phyloP scores from a whole-genome alignment of 2,797 vertebrate genomes.

The Sylvia borin region DNA sequence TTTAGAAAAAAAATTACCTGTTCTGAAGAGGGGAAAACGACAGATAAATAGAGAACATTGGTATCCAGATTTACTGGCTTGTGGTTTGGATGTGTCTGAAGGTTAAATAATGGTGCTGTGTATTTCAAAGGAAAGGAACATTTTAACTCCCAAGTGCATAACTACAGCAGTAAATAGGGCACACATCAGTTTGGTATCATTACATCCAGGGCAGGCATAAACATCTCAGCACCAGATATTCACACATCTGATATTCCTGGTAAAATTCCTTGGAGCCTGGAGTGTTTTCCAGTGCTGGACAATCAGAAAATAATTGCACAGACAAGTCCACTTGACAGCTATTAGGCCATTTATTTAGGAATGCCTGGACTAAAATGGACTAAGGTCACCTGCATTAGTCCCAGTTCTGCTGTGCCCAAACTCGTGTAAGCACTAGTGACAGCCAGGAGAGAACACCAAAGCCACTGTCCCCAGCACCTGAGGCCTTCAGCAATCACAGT shows the following conservation, averaged over 20 bases:
- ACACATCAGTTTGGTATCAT: background rate
- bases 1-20: background rate
- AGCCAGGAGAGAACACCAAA: background rate
- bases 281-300: background rate
- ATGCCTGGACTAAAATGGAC: background rate
- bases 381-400: background rate
- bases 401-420: background rate
- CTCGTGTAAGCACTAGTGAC: background rate
- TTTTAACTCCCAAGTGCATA: background rate
- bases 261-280: background rate
- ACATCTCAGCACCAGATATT: accelerated
- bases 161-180: background rate
- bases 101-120: background rate
- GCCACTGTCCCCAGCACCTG: background rate
- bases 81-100: background rate
- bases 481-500: background rate
- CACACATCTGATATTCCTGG: background rate
- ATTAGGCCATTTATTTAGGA: constrained; percentile 41
- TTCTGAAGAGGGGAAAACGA: background rate
- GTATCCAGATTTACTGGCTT: background rate
- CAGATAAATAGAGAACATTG: background rate
- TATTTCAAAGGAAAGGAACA: background rate
- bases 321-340: constrained; percentile 4
- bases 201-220: background rate
- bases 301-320: background rate